phyloP scores from a whole-genome alignment of 2,888 invertebrate species.

The Chrysopilus asiliformis region DNA sequence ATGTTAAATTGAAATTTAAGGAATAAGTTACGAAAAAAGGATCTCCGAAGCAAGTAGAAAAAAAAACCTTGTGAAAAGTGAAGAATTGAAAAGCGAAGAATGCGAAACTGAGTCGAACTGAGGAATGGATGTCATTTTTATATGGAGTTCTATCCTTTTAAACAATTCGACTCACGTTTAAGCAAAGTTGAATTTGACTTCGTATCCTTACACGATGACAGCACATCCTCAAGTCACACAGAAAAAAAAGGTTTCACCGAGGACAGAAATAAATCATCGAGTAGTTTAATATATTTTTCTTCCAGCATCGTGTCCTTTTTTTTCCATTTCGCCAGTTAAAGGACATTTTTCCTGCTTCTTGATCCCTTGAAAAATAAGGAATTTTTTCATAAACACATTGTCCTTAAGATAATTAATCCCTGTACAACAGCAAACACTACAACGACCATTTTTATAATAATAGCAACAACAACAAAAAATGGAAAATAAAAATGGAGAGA shows the following conservation, averaged over 20 bases:
- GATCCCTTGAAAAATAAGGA: conserved; percentile 7
- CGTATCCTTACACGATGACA: no score
- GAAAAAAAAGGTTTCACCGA: conserved; percentile 7
- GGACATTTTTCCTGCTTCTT: conserved; percentile 8
- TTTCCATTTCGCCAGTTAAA: conserved; percentile 1
- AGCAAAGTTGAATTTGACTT: conserved; percentile 4
- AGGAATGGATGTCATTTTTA: conserved; percentile 8
- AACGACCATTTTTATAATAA: no score
- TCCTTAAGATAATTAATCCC: no score
- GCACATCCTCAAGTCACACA: not conserved
- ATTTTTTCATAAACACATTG: conserved; percentile 14
- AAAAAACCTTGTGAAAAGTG: conserved; percentile 3
- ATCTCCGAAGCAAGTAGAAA: conserved; percentile 3
- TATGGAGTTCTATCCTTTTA: conserved; percentile 5
- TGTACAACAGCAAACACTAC: no score
- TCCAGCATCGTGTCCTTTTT: conserved; percentile 6
- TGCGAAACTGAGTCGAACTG: conserved; percentile 5
- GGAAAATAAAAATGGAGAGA: no score
- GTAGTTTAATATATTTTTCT: conserved; percentile 13
- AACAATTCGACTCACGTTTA: conserved; percentile 13
- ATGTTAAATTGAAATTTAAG: conserved; percentile 6
- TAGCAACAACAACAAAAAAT: no score
- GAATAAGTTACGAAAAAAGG: conserved; percentile 7
- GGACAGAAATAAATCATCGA: conserved; percentile 14
- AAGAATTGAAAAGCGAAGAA: conserved; percentile 1